Base-by-base conservation (phyloP, 2,797 vertebrate species). In the Podargus strigoides region DNA sequence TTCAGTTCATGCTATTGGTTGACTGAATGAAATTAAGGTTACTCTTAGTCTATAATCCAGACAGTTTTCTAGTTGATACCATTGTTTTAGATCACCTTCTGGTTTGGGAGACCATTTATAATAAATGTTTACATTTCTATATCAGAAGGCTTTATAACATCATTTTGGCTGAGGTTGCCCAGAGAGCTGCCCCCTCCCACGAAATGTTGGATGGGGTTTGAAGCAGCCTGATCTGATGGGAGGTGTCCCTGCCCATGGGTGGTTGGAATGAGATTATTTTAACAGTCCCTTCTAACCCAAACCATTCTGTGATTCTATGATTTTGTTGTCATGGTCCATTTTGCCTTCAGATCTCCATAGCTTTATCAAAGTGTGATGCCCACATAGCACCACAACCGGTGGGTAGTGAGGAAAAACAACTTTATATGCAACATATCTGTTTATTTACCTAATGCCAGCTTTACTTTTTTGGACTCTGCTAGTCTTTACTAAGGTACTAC, bases 311-410 rank as follows among this genome's bases (percentile, higher is more conserved):
- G n/a, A n/a, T n/a, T n/a, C n/a, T n/a, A n/a, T n/a, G n/a, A n/a
- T n/a, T n/a, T n/a, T 63, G 19, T 4, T 42, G 10, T 17, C 0
- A 1, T n/a, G 46, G 18, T 8, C 41, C 30, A 26, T 13, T 74
- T 42, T 27, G 14, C 9, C 28, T 53, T 20, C 36, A 63, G 30
- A 52, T 32, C 44, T 37, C 72, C 36, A 3, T 0, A 2, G 2
- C 20, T 74, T 70, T 62, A 80, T 46, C 47, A 6, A 39, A 76
- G 21, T 6, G 8, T 22, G 14, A n/a, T 46, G 30, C 32, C 37
- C 37, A 19, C 18, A 2, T 7, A 49, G 22, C 18, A 4, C 53
- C 67, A 47, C 24, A 69, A 2, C 1, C 4, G 7, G 18, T 26
- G 30, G 23, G 9, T 3, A 55, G 42, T 27, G 55, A 34, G 59